Evolutionary conservation across 2,888 invertebrate genomes (phyloP).

Genomic region (Epirrhoe alternata): DNA sequence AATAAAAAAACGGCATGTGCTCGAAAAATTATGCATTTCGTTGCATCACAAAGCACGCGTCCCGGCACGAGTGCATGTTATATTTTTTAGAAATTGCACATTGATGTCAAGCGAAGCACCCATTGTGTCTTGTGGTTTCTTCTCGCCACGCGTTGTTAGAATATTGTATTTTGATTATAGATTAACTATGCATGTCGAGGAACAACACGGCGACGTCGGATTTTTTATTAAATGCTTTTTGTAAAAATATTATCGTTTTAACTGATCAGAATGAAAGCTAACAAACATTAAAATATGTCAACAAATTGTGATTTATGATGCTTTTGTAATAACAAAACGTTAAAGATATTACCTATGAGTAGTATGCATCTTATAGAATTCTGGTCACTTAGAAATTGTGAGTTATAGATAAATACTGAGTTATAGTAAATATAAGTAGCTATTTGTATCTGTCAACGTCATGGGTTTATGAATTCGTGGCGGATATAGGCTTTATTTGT

Average conservation of each 20-base stretch:
- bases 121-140: conserved; percentile 64
- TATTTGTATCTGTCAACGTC: background rate
- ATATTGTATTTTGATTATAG: conserved; percentile 42
- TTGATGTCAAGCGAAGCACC: conserved; percentile 70
- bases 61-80: conserved; percentile 68
- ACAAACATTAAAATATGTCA: background rate
- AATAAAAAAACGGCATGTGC: conserved; percentile 79
- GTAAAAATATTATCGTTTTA: background rate
- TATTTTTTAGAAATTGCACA: conserved; percentile 70
- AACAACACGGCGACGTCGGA: conserved; percentile 32
- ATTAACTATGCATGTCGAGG: conserved; percentile 30
- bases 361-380: too few species aligned
- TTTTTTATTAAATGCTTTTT: conserved; percentile 24
- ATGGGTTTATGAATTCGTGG: background rate
- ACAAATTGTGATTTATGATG: too few species aligned
- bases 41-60: conserved; percentile 75
- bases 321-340: too few species aligned
- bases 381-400: too few species aligned
- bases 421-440: background rate
- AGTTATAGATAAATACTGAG: too few species aligned
- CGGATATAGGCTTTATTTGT: background rate
- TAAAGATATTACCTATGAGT: too few species aligned
- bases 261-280: background rate
- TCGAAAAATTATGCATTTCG: conserved; percentile 82
- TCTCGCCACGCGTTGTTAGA: conserved; percentile 56